phyloP scores from a whole-genome alignment of 35 echinoderm and acorn worm species.

The Ophiothrix spiculata region DNA sequence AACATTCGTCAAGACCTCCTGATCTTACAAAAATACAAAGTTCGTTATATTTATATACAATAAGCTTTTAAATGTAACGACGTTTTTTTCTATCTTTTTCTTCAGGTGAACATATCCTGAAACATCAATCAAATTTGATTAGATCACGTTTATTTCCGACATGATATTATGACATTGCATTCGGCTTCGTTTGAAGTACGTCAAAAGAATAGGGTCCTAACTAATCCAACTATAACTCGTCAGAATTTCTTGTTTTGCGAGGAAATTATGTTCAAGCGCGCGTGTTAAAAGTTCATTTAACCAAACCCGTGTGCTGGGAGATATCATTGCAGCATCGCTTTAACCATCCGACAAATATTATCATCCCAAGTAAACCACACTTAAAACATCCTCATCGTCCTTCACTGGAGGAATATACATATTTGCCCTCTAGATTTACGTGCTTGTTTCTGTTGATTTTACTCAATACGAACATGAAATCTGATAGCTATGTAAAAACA shows the following conservation, averaged over 20 bases:
- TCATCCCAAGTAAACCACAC: no score
- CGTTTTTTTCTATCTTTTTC: neutral
- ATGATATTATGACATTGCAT: neutral
- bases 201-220: no score
- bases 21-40: neutral
- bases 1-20: neutral
- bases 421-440: neutral
- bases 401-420: no score
- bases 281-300: no score
- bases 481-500: neutral
- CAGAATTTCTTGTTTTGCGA: no score
- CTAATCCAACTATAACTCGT: no score
- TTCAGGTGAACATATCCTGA: neutral
- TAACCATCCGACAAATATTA: no score
- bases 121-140: neutral
- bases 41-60: neutral
- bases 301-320: no score
- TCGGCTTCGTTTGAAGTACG: neutral
- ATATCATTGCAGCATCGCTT: no score
- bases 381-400: no score
- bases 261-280: no score
- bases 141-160: neutral
- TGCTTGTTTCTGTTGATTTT: slow-evolving; percentile 10
- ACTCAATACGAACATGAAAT: neutral
- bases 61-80: neutral